phyloP scores from a whole-genome alignment of 2,113 vertebrate species.

The Picathartes gymnocephalus region DNA sequence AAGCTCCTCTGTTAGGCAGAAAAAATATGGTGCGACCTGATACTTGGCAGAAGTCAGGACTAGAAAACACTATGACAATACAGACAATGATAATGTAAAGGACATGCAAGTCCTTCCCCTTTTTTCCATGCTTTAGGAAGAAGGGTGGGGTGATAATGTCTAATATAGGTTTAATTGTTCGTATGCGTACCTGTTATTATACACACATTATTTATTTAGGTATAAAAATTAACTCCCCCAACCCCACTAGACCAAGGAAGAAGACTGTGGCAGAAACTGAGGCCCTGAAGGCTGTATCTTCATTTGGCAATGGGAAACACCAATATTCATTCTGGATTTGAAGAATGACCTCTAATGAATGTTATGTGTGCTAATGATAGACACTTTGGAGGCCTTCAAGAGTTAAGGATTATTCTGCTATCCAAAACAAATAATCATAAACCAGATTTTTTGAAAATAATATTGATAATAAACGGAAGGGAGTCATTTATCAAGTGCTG shows the following conservation, averaged over 20 bases:
- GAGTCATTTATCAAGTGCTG: not conserved
- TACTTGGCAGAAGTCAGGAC: not conserved
- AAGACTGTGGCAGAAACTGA: not conserved
- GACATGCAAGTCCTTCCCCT: not conserved
- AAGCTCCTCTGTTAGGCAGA: not conserved
- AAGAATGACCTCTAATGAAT: not conserved
- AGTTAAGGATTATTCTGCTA: not conserved
- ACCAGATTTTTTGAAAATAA: not conserved
- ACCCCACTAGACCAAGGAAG: not conserved
- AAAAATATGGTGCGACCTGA: not conserved
- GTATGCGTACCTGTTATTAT: not conserved
- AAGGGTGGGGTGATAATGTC: not conserved
- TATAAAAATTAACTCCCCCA: not conserved
- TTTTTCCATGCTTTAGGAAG: not conserved
- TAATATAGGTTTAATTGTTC: not conserved
- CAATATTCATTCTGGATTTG: not conserved
- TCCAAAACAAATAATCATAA: constrained; percentile 12
- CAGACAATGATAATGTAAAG: not conserved
- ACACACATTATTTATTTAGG: not conserved
- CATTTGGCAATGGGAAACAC: not conserved
- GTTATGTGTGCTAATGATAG: not conserved
- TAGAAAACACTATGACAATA: not conserved
- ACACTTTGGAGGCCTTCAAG: not conserved
- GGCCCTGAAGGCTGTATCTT: not conserved
- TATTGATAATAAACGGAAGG: not conserved